Evolutionary conservation across 2,888 invertebrate genomes (phyloP), one percentile per base, ranked within the genome.

Genomic region (Tenthredo mesomela): DNA sequence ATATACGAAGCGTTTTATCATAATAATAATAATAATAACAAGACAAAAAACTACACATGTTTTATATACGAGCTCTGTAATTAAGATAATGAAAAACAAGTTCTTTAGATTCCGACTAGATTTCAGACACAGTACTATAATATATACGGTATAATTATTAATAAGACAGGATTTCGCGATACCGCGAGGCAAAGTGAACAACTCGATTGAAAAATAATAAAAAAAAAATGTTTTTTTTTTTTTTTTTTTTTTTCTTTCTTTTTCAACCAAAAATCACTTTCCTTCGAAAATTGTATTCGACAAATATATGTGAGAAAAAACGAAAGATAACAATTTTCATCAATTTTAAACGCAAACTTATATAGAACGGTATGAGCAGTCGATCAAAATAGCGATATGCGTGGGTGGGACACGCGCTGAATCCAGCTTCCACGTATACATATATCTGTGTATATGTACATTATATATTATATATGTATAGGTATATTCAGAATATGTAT

Each of bases 41-140:
- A n/a, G n/a, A 54, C 18, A 70, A 70, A 70, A 33, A 70, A 37
- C 18, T 29, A 70, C 70, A 29, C 70, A n/a, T 70, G 70, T 70
- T 37, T 18, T 70, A 33, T 33, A 12, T 33, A 70, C 70, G 9
- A 18, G 70, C 33, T 18, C 33, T 70, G 33, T 70, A 37, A 70
- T 70, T 70, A 37, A 70, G 37, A 70, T 70, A 70, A 70, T 37
- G 70, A 70, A 37, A 18, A 15, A 37, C 70, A 70, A 70, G 70
- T 37, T 70, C 37, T 70, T 37, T 18, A 70, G 15, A 70, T 70
- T 70, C 3, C 3, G 37, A 37, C 70, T 25, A 70, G 33, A 70
- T 70, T 70, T 70, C 37, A 70, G 25, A 54, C n/a, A n/a, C 0
- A 50, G 61, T 61, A 50, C 25, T 61, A 61, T 12, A 25, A 3